Conservation (phyloP, 2,797 vertebrate genomes). For the Epinephelus awoara region DNA sequence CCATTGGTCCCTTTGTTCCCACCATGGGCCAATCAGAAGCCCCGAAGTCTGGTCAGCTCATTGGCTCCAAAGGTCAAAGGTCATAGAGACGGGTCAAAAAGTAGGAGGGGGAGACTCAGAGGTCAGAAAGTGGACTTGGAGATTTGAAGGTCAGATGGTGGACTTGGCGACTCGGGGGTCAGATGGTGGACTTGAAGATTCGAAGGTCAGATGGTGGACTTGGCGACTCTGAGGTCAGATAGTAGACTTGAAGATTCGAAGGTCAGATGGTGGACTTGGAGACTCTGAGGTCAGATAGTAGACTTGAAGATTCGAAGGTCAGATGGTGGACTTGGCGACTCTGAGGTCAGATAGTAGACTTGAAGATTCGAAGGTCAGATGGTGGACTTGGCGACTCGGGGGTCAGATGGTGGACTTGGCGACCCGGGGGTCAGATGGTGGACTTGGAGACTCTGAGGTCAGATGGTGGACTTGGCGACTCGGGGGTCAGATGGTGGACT, state of each 20-base stretch:
- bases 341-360: too few relatives aligned
- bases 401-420: conserved; percentile 80
- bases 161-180: conserved; percentile 88
- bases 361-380: conserved; percentile 91
- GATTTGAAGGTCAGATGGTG: conserved; percentile 76
- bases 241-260: too few relatives aligned
- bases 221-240: too few relatives aligned
- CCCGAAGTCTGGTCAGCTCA: not conserved
- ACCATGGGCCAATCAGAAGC: conserved; percentile 6
- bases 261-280: not conserved
- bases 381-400: conserved; percentile 60
- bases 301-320: conserved; percentile 1
- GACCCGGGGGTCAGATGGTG: not conserved
- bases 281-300: not conserved
- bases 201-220: conserved; percentile 88
- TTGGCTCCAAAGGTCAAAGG: conserved; percentile 12
- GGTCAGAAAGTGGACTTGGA: not conserved
- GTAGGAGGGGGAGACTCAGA: conserved; percentile 81
- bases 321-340: conserved; percentile 92
- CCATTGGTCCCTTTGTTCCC: conserved; percentile 15
- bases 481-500: conserved; percentile 84
- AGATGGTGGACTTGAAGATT: too few relatives aligned
- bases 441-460: not conserved
- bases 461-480: not conserved
- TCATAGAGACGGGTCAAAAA: not conserved